Conservation (phyloP, 2,888 invertebrate genomes). For the Lapara coniferarum region DNA sequence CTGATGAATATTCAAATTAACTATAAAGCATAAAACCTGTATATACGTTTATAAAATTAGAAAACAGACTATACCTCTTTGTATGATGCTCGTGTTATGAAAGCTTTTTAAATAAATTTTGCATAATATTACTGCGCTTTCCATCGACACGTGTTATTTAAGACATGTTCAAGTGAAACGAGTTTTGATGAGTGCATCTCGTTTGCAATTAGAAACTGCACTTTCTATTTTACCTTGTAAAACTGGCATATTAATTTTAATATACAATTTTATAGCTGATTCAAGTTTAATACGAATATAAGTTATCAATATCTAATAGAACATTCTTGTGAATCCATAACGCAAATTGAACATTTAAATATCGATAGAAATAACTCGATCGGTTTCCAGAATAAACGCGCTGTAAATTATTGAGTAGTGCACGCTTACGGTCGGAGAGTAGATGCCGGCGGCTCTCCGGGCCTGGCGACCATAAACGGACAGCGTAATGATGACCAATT, state of each 20-base stretch:
- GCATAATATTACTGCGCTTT: constrained; percentile 6
- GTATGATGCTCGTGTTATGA: not conserved
- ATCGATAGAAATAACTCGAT: not conserved
- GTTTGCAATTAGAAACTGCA: not conserved
- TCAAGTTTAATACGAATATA: no score
- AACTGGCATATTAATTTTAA: not conserved
- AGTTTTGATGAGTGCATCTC: constrained; percentile 1
- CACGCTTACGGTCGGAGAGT: constrained; percentile 27
- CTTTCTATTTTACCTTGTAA: not conserved
- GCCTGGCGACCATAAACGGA: constrained; percentile 54
- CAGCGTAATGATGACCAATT: constrained; percentile 66
- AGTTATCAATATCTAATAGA: no score
- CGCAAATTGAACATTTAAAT: not conserved
- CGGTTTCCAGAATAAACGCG: constrained; percentile 5
- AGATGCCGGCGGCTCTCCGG: constrained; percentile 42
- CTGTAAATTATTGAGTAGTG: constrained; percentile 28
- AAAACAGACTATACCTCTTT: not conserved
- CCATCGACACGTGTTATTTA: not conserved
- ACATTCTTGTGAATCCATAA: not conserved
- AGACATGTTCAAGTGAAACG: not conserved
- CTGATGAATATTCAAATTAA: not conserved
- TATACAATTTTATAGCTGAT: not conserved
- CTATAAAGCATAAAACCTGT: not conserved
- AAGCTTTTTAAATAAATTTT: not conserved
- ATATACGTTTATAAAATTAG: not conserved